Evolutionary conservation across 2,113 vertebrate species (phyloP).

Genomic region (Chunga burmeisteri): DNA sequence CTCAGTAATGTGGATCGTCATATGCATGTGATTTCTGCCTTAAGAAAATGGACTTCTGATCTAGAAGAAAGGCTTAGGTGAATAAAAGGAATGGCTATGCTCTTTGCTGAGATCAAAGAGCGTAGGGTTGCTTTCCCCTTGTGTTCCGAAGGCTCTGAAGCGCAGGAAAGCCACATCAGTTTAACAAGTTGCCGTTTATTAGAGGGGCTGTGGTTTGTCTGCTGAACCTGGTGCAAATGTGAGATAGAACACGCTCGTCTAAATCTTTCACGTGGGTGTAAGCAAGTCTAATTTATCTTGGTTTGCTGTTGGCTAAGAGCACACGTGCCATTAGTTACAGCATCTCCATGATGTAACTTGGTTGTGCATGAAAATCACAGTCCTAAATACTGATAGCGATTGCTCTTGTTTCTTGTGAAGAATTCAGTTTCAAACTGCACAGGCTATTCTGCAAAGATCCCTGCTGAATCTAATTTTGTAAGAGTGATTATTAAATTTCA

Average conservation of each 20-base stretch:
- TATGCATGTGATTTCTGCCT: neutral
- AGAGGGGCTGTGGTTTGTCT: neutral
- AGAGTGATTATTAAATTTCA: neutral
- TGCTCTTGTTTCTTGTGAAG: rapidly evolving
- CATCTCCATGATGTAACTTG: neutral
- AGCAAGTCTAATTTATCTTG: neutral
- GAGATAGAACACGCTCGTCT: neutral
- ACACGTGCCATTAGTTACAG: rapidly evolving
- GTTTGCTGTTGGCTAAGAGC: neutral
- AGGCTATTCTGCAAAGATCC: neutral
- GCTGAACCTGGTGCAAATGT: neutral
- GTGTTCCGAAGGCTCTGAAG: neutral
- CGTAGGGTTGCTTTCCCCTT: rapidly evolving
- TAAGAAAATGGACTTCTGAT: neutral
- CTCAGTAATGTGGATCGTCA: neutral
- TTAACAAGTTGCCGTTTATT: neutral
- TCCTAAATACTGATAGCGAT: rapidly evolving
- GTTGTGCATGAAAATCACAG: rapidly evolving
- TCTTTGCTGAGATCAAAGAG: neutral
- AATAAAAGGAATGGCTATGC: neutral
- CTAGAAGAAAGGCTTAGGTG: neutral
- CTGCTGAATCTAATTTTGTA: neutral
- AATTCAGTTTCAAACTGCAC: neutral
- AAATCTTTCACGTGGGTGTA: neutral
- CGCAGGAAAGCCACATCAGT: neutral